Percentiles rank a stretch among this genome's conserved stretches.
These are phyloP conservation scores for Ctenicera cuprea DNA, from an alignment of 2,888 invertebrate species.

Conservation along the genomic window DNA sequence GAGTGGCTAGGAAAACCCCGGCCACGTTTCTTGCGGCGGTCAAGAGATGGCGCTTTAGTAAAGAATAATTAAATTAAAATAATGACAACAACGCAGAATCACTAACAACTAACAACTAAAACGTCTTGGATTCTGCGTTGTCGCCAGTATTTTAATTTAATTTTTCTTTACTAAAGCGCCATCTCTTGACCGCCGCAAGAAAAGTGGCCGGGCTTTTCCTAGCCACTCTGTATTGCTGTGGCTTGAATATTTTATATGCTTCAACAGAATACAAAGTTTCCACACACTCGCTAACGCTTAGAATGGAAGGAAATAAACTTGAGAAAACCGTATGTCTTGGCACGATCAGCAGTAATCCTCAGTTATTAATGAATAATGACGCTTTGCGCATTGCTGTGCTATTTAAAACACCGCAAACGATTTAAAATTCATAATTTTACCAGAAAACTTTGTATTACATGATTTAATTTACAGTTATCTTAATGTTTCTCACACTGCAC, in stretches of 20 bases:
- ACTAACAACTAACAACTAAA: no score
- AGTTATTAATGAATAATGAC: constrained; percentile 11
- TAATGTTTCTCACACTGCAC: background rate
- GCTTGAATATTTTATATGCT: constrained; percentile 16
- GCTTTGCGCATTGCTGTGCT: constrained; percentile 10
- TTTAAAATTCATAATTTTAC: constrained; percentile 24
- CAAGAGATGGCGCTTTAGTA: no score
- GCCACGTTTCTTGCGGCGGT: no score
- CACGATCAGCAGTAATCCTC: constrained; percentile 6
- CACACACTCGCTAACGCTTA: background rate
- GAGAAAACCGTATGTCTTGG: background rate
- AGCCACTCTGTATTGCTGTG: no score
- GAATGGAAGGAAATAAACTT: background rate
- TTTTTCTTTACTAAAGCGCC: no score
- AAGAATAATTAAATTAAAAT: no score
- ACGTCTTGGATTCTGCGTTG: no score
- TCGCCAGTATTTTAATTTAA: no score
- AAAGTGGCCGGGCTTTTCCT: no score
- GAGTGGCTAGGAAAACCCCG: no score
- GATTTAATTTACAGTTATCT: constrained; percentile 9
- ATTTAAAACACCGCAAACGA: background rate
- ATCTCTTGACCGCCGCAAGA: no score
- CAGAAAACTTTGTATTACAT: background rate
- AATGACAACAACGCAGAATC: no score
- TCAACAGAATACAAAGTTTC: background rate